These are phyloP conservation scores for Peromyscus eremicus DNA, from an alignment of 2,797 vertebrate genomes.

Conservation along the genomic window DNA sequence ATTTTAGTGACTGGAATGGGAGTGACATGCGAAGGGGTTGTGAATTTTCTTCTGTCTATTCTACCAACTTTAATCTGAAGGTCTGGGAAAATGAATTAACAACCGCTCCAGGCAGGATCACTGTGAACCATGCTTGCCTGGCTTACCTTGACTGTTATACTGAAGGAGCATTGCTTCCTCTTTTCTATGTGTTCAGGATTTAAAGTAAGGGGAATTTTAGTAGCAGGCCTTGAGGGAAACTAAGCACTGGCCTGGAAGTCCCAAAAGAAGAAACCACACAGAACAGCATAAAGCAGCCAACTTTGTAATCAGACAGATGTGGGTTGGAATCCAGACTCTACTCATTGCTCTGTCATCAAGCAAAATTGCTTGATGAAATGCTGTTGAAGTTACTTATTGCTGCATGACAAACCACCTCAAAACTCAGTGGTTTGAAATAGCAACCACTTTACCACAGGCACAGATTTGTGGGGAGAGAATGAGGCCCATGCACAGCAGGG, in stretches of 20 bases:
- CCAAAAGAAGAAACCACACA: slow-evolving; percentile 48
- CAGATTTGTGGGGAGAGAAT: slow-evolving; percentile 48
- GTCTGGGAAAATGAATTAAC: background rate
- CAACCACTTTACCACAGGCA: slow-evolving; percentile 33
- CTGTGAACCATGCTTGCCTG: background rate
- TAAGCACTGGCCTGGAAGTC: background rate
- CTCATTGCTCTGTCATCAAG: slow-evolving; percentile 26
- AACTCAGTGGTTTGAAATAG: slow-evolving; percentile 63
- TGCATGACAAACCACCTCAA: slow-evolving; percentile 68
- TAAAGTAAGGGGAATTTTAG: slow-evolving; percentile 51
- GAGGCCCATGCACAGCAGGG: background rate
- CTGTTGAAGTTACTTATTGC: slow-evolving; percentile 41
- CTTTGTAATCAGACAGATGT: slow-evolving; percentile 48
- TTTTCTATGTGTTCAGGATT: background rate
- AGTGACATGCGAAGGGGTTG: background rate
- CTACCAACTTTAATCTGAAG: background rate
- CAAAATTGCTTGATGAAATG: slow-evolving; percentile 64
- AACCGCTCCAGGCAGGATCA: background rate
- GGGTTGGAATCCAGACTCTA: slow-evolving; percentile 34
- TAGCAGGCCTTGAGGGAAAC: background rate
- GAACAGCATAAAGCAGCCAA: background rate
- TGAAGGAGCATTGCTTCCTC: background rate
- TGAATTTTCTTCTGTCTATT: slow-evolving; percentile 3
- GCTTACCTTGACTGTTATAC: slow-evolving; percentile 11
- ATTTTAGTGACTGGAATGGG: background rate